These are phyloP conservation scores for Aleadryas rufinucha DNA, from an alignment of 2,113 vertebrate genomes.

Conservation along the genomic window DNA sequence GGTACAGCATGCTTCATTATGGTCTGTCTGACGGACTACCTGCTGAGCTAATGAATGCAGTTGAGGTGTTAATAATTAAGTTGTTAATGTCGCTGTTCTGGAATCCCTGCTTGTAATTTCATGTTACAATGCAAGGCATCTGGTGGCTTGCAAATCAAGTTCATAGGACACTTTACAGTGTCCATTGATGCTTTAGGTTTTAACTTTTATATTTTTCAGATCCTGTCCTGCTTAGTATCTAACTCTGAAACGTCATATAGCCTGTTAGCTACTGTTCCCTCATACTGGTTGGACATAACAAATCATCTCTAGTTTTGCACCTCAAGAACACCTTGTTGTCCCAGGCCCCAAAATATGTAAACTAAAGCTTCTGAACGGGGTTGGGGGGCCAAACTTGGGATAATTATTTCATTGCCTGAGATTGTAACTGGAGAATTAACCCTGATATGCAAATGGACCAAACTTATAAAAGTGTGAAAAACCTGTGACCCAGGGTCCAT, in stretches of 20 bases:
- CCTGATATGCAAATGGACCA: neutral
- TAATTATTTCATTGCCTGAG: neutral
- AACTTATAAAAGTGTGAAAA: neutral
- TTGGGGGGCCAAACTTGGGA: neutral
- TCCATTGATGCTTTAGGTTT: neutral
- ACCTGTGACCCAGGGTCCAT: neutral
- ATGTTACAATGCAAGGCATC: neutral
- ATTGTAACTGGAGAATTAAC: neutral
- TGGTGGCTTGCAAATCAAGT: neutral
- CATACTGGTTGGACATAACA: neutral
- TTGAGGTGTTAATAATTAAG: neutral
- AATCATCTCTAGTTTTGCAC: neutral
- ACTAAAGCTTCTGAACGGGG: neutral
- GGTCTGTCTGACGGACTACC: neutral
- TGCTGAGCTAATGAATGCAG: neutral
- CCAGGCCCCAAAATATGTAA: neutral
- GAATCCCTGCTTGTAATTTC: neutral
- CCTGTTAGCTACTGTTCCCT: neutral
- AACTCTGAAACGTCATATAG: neutral
- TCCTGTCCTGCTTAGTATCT: neutral
- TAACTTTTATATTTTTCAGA: neutral
- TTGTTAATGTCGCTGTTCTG: accelerated
- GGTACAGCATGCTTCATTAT: neutral
- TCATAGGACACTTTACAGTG: neutral
- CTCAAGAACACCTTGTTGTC: neutral